Evolutionary conservation across 2,888 invertebrate genomes (phyloP), one percentile per base, ranked within the genome.

Genomic region (Scaptomyza polygonia): DNA sequence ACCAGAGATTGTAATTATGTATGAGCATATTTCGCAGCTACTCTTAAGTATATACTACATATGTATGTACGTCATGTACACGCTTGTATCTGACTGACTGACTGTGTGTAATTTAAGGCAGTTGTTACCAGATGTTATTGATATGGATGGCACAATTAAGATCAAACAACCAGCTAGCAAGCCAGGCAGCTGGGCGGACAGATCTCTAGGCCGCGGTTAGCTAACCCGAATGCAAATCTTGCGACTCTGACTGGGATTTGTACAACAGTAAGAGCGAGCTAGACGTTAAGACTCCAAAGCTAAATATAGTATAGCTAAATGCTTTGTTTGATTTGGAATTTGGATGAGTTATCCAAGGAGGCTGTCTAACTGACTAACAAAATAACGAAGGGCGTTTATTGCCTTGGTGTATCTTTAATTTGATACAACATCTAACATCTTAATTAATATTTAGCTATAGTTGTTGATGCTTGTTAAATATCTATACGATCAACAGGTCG

Each of bases 141-240:
- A 72, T 75, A 69, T 53, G 52, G 44, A 69, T 53, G 52, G 44
- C 49, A 30, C 25, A 44, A 51, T 66, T 34, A 51, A 36, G 49
- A 43, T 27, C 44, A 63, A 36, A n/a, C 45, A 42, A 30, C 14
- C 61, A 29, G 43, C n/a, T 16, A 21, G 18, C 9, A 44, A 55
- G 53, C 8, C 39, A 30, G 47, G 16, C 18, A 32, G 18, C 5
- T 32, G 32, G 32, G 48, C 18, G 30, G 48, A 32, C 30, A 32
- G 32, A 25, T 71, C 71, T 71, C 65, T 70, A 56, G 59, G 64
- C 67, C 67, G 52, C 43, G 52, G 52, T 75, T 75, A 61, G 58
- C 57, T 34, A 66, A 70, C 77, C 36, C 14, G 34, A 51, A 62
- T 40, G 56, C 57, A 42, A 55, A 70, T 69, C n/a, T n/a, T 53